These are phyloP conservation scores for Lagopus muta DNA, from an alignment of 2,113 vertebrate species.

Conservation along the genomic window DNA sequence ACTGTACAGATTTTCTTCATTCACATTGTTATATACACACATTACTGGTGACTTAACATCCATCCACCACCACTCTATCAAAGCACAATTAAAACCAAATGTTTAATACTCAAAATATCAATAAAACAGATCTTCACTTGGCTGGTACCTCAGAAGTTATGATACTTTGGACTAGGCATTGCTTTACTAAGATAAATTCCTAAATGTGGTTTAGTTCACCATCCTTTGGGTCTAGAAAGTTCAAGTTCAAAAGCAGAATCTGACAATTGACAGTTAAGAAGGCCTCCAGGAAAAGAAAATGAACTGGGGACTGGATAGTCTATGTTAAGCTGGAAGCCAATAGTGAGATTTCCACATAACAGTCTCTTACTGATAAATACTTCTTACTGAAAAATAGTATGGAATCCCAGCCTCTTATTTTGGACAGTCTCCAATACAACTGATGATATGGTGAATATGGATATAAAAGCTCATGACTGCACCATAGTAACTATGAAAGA, in stretches of 20 bases:
- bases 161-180: not conserved
- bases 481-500: not conserved
- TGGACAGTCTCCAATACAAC: not conserved
- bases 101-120: not conserved
- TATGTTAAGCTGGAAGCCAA: not conserved
- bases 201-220: not conserved
- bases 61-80: not conserved
- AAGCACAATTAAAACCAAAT: not conserved
- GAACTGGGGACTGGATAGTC: not conserved
- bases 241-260: not conserved
- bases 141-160: not conserved
- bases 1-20: not conserved
- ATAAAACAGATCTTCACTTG: not conserved
- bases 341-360: not conserved
- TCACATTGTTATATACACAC: not conserved
- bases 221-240: not conserved
- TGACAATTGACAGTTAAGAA: not conserved
- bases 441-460: not conserved
- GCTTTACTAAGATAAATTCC: not conserved
- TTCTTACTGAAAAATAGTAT: not conserved
- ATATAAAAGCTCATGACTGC: not conserved
- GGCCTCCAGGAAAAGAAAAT: not conserved
- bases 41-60: not conserved
- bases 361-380: not conserved
- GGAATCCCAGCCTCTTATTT: not conserved